Evolutionary conservation across 2,797 vertebrate genomes (phyloP).

Genomic region (Hippoglossus hippoglossus): DNA sequence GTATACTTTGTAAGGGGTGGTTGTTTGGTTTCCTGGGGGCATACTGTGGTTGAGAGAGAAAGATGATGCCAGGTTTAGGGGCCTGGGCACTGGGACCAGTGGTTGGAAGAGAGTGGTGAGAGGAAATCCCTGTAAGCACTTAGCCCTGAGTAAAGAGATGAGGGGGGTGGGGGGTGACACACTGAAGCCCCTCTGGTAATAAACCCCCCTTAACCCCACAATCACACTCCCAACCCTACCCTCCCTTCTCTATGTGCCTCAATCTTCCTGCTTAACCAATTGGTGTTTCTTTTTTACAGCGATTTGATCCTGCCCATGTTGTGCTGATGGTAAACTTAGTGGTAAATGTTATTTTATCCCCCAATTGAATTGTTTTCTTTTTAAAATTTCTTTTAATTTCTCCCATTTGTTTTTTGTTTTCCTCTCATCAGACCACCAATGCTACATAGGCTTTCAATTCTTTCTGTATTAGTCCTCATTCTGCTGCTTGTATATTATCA

Average conservation of each 20-base stretch:
- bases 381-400: constrained; percentile 88
- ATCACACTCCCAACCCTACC: constrained; percentile 77
- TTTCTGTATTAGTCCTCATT: constrained; percentile 99
- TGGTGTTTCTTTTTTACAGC: constrained; percentile 99
- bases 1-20: constrained; percentile 19
- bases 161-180: constrained; percentile 60
- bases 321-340: constrained; percentile 99
- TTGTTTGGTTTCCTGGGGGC: constrained; percentile 29
- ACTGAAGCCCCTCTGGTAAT: constrained; percentile 75
- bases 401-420: constrained; percentile 77
- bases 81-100: constrained; percentile 68
- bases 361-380: constrained; percentile 94
- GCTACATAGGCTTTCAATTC: constrained; percentile 87
- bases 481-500: constrained; percentile 99
- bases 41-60: constrained; percentile 45
- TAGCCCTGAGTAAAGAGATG: constrained; percentile 77
- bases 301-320: constrained; percentile 99
- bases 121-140: constrained; percentile 81
- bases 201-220: constrained; percentile 59
- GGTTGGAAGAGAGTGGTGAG: constrained; percentile 77
- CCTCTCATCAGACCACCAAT: constrained; percentile 88
- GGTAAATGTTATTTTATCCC: constrained; percentile 99
- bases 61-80: constrained; percentile 54
- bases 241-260: constrained; percentile 89
- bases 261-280: constrained; percentile 99